These are phyloP conservation scores for Drosophila subpulchrella DNA, from an alignment of 1,140 invertebrate species.

Conservation along the genomic window DNA sequence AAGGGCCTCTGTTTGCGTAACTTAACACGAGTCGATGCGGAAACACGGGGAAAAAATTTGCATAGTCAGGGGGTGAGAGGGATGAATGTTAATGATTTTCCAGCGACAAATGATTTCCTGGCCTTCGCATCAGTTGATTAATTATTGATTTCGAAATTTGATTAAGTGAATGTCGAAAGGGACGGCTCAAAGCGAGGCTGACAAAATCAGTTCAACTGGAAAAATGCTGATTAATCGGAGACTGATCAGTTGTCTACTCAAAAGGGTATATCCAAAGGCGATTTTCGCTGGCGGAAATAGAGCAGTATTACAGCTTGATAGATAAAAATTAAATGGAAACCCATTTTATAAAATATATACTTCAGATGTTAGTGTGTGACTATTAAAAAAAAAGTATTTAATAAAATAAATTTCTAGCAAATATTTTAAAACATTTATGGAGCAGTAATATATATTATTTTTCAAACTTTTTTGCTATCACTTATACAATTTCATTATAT, in stretches of 20 bases:
- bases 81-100: conserved; percentile 40
- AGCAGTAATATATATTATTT: too few relatives aligned
- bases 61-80: conserved; percentile 46
- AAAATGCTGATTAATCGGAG: conserved; percentile 22
- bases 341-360: too few relatives aligned
- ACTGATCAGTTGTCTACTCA: conserved; percentile 27
- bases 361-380: too few relatives aligned
- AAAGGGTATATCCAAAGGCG: not conserved
- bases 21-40: conserved; percentile 48
- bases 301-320: not conserved
- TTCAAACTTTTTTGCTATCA: too few relatives aligned
- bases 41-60: conserved; percentile 53
- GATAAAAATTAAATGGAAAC: too few relatives aligned
- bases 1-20: conserved; percentile 53
- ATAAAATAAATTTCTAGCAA: too few relatives aligned
- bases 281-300: not conserved
- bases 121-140: conserved; percentile 70
- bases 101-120: conserved; percentile 70
- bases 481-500: too few relatives aligned
- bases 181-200: conserved; percentile 5
- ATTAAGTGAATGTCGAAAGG: conserved; percentile 61
- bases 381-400: too few relatives aligned
- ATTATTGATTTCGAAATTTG: conserved; percentile 78
- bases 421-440: too few relatives aligned
- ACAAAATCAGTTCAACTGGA: conserved; percentile 54